Base-by-base conservation (phyloP, 2,888 invertebrate species). In the Luperina nickerlii region DNA sequence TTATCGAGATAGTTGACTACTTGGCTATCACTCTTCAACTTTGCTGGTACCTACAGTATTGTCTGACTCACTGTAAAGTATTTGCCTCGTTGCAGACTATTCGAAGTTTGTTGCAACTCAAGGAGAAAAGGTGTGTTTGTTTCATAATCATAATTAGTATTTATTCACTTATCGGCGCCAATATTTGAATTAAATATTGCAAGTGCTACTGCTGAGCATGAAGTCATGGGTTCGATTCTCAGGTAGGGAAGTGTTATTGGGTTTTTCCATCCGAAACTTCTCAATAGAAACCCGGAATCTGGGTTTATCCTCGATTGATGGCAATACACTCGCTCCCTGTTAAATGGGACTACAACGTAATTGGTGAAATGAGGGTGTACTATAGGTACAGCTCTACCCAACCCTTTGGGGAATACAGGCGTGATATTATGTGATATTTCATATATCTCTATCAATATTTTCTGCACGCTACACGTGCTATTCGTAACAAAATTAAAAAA, bases 1-100 rank as follows among this genome's bases (percentile, higher is more conserved):
- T 89, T 90, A 89, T 89, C 89, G 68, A 73, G 71, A 72, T 71
- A 78, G 78, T 76, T 75, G 60, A 68, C 73, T 87, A 75, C 77
- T 77, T 80, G 48, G 74, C 77, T 88, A 81, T 88, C 81, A 77
- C 51, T 78, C 69, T 72, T 71, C 51, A 81, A 82, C 76, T 78
- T 78, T 54, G 48, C 72, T 80, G 68, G 69, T 85, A 72, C 79
- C 48, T 62, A 71, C 45, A 48, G 51, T 66, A 68, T 84, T 84
- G 38, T 63, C 76, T 87, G 81, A 76, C 18, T 79, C 80, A 87
- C 18, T 57, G 60, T 69, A 27, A 51, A 20, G 20, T 69, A 60
- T 72, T 65, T 70, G 48, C 48, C 32, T 83, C 51, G 24, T 7
- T 42, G 24, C 9, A 60, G 45, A 57, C n/a, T 71, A 38, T 38